phyloP scores from a whole-genome alignment of 2,797 vertebrate genomes.

The Distichodus sexfasciatus region DNA sequence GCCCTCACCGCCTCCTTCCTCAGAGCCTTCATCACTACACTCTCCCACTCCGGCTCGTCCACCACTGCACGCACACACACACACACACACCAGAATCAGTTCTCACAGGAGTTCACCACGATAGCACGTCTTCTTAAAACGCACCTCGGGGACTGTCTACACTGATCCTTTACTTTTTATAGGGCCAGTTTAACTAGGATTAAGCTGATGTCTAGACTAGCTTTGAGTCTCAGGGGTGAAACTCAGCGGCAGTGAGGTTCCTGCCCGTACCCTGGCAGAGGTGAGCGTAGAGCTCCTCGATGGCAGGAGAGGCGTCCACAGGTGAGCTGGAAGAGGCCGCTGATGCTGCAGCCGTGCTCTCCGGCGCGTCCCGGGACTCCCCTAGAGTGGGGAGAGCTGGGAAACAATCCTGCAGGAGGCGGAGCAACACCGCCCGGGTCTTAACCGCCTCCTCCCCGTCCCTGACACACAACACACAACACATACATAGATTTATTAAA shows the following conservation, averaged over 20 bases:
- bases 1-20: conserved; percentile 88
- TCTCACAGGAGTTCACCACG: background rate
- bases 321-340: conserved; percentile 53
- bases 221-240: background rate
- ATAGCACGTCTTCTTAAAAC: no score
- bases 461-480: no score
- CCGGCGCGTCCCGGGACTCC: conserved; percentile 57
- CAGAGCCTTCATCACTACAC: conserved; percentile 71
- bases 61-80: conserved; percentile 75
- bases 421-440: conserved; percentile 85
- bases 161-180: no score
- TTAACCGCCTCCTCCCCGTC: conserved; percentile 83
- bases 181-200: no score
- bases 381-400: conserved; percentile 76
- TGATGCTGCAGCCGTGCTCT: conserved; percentile 30
- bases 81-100: background rate
- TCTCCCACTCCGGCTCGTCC: conserved; percentile 76
- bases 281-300: conserved; percentile 84
- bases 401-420: conserved; percentile 94
- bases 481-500: no score
- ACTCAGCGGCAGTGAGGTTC: background rate
- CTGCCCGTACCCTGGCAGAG: conserved; percentile 81
- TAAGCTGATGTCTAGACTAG: background rate
- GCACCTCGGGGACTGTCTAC: no score
- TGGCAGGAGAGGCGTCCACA: conserved; percentile 67